Evolutionary conservation across 1,140 invertebrate species (phyloP).

Genomic region (Paramacrobiotus metropolitanus): DNA sequence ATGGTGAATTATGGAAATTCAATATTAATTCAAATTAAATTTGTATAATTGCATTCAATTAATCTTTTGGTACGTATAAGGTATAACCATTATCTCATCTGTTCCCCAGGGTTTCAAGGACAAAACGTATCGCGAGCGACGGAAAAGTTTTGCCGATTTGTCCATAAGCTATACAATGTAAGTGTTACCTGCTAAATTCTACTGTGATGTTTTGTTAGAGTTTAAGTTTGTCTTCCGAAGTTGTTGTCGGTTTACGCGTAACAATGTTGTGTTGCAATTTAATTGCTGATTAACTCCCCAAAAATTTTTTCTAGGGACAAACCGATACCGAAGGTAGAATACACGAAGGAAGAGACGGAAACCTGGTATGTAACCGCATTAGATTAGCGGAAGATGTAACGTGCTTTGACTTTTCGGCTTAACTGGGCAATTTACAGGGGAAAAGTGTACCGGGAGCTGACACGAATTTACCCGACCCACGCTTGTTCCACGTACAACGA

Average conservation of each 20-base stretch:
- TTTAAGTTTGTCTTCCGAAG: conserved; percentile 9
- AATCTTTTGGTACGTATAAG: too few relatives aligned
- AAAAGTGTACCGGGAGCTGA: conserved; percentile 62
- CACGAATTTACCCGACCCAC: conserved; percentile 66
- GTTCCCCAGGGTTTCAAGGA: conserved; percentile 30
- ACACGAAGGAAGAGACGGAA: conserved; percentile 61
- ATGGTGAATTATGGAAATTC: not conserved
- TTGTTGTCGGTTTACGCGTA: too few relatives aligned
- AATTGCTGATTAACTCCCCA: too few relatives aligned
- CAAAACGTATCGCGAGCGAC: conserved; percentile 26
- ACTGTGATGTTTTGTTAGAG: not conserved
- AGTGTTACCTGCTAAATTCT: conserved; percentile 13
- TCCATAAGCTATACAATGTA: conserved; percentile 33
- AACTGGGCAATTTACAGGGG: conserved; percentile 45
- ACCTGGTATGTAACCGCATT: conserved; percentile 44
- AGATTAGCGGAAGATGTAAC: not conserved
- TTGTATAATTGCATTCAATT: conserved; percentile 9
- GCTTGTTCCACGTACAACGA: conserved; percentile 70
- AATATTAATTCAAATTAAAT: conserved; percentile 7
- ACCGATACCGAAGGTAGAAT: conserved; percentile 61
- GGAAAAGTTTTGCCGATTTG: conserved; percentile 32
- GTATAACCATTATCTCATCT: not conserved
- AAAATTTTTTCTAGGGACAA: conserved; percentile 49
- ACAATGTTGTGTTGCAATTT: too few relatives aligned
- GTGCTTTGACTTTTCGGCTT: not conserved